Evolutionary conservation across 2,797 vertebrate species (phyloP).

Genomic region (Pithecia hirsuta): DNA sequence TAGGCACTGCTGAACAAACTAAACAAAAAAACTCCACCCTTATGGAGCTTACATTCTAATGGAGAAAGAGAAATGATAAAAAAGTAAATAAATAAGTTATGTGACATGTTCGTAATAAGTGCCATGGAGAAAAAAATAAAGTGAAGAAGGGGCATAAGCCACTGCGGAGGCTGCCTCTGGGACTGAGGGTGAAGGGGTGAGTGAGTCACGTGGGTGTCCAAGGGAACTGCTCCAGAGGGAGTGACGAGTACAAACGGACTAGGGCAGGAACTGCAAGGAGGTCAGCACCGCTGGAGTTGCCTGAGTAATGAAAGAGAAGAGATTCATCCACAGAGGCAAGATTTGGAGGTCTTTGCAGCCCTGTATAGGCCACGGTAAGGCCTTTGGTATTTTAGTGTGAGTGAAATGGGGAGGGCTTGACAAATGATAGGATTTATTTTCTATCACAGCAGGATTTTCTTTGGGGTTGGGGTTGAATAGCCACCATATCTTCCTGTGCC

Average conservation of each 20-base stretch:
- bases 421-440: not conserved
- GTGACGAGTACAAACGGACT: not conserved
- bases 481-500: not conserved
- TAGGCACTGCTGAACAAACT: not conserved
- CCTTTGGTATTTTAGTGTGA: not conserved
- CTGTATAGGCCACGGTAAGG: rapidly evolving
- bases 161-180: rapidly evolving
- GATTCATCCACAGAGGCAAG: not conserved
- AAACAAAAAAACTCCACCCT: not conserved
- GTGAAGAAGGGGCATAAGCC: not conserved
- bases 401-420: not conserved
- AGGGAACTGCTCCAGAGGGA: not conserved
- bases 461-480: not conserved
- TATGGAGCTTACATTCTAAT: not conserved
- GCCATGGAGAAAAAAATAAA: not conserved
- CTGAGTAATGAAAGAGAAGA: not conserved
- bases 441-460: not conserved
- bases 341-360: not conserved
- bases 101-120: not conserved
- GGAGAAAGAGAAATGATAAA: not conserved
- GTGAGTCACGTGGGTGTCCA: not conserved
- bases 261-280: not conserved
- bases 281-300: not conserved
- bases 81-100: not conserved
- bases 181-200: not conserved